Base-by-base conservation (phyloP, 2,888 invertebrate species). In the Chrysolina oricalcia region DNA sequence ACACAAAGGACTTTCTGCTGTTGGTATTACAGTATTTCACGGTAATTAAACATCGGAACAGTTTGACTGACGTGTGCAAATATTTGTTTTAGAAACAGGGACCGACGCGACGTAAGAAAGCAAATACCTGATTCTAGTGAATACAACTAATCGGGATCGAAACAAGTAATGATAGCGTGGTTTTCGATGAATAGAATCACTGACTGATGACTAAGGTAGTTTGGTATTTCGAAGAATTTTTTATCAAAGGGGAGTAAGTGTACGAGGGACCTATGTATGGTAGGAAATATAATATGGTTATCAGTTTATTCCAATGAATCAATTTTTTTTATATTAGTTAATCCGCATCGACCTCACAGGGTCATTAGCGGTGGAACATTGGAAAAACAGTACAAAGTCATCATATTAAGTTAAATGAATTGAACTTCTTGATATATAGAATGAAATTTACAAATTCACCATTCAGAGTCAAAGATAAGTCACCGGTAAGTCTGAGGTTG, bases 11-110 rank as follows among this genome's bases (percentile, higher is more conserved):
- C 69, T 70, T 75, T 80, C 79, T 75, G 74, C 80, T 74, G 80
- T 77, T 78, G 79, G 82, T 83, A 83, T 83, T 82, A 81, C 81
- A 83, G 83, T 83, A 84, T 83, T 83, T 83, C 81, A 81, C 83
- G 83, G 81, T 82, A 82, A 83, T 84, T 84, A 82, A 83, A 82
- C 83, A 81, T 81, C 78, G 72, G 81, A 81, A 81, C 75, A 80
- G 78, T 82, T 81, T 81, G 81, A 81, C 79, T 75, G 78, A 78
- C 78, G 81, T 81, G 78, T 78, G 79, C 81, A 84, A 84, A 84
- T 83, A 84, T 84, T 84, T 83, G 82, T 81, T 79, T 74, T 81
- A 71, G 66, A 70, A 80, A 81, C 81, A 82, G 79, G 73, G 81
- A 79, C 72, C 81, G 81, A 81, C 80, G 81, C 81, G 81, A 81